Base-by-base conservation (phyloP, 2,113 vertebrate species). In the Butorides virescens region DNA sequence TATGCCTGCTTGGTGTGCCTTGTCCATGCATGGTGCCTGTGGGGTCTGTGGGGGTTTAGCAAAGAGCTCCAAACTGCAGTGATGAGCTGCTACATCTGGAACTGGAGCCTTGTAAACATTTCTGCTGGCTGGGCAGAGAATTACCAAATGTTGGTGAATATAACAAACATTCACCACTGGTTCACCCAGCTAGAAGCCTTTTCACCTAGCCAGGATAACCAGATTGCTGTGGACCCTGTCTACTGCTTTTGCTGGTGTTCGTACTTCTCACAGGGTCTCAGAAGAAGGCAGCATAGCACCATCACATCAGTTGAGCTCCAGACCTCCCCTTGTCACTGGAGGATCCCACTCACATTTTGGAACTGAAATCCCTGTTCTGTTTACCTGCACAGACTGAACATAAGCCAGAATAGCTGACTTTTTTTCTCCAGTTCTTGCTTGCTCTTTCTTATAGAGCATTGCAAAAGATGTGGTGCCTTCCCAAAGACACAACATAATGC, bases 301-400 rank as follows among this genome's bases (percentile, higher is more conserved):
- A 27, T 17, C 1, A 0, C 34, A 65, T 65, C 61, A 53, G 7
- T 0, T n/a, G 27, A 65, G 9, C 42, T 52, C 8, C 47, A 47
- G 25, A 67, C 17, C 10, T 63, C 15, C 5, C 9, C 15, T 59
- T 13, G 1, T 52, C 19, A 3, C 3, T 59, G 23, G 11, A 78
- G 11, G 12, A 81, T 27, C 17, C 15, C 27, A 68, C 22, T 42
- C 46, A 32, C 3, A 10, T 62, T 75, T 63, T 58, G 42, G 53
- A 65, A 30, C 8, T 79, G 62, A 79, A 73, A 65, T 39, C 1
- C 11, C 21, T 18, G 11, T 14, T 92, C 49, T 46, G 2, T 46
- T 72, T 72, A 53, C 8, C 29, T 66, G 19, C 20, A 80, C 15
- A 36, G 37, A 32, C 22, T 66, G 53, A 75, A 36, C 13, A 4